Evolutionary conservation across 1,140 invertebrate species (phyloP), one percentile per base, ranked within the genome.

Genomic region (Melanaphis sacchari): DNA sequence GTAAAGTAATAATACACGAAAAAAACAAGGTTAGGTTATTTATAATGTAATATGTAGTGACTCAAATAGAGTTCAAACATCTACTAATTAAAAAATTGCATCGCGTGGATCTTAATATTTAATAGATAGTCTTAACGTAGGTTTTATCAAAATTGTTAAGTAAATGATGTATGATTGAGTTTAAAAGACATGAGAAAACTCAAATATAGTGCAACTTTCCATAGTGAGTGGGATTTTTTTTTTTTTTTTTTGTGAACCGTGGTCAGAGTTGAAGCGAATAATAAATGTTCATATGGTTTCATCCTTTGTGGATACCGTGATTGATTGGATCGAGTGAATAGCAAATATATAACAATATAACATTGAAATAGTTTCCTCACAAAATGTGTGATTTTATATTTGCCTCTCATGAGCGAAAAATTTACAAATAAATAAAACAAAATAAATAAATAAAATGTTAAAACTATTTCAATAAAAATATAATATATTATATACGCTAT

Each of bases 201-300:
- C 59, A 5, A 76, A 40, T 11, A 9, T 85, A 41, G 11, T 85
- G 40, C 24, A 11, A 85, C 26, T 41, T 85, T 41, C 84, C 84
- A 43, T 85, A n/a, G 84, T 26, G 26, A 85, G 43, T 41, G 40
- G 9, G 40, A 26, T 85, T 85, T 11, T 85, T 41, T 41, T 84
- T 85, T 84, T 82, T 84, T 49, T 46, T 46, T 49, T 49, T 49
- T 49, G 11, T 49, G 18, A 40, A 43, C 24, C 9, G 82, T 84
- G 82, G 76, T 81, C 84, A 26, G 40, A 85, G 24, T 85, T 85
- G 84, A 85, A 85, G 11, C 40, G 26, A 85, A 85, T 85, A 85
- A 85, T 41, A 85, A 85, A 85, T 85, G 84, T 9, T 85, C 43
- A 85, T 85, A 85, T 41, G 82, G 40, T 85, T 22, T 26, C 26